Evolutionary conservation across 2,888 invertebrate genomes (phyloP).

Genomic region (Embidobia sp.): DNA sequence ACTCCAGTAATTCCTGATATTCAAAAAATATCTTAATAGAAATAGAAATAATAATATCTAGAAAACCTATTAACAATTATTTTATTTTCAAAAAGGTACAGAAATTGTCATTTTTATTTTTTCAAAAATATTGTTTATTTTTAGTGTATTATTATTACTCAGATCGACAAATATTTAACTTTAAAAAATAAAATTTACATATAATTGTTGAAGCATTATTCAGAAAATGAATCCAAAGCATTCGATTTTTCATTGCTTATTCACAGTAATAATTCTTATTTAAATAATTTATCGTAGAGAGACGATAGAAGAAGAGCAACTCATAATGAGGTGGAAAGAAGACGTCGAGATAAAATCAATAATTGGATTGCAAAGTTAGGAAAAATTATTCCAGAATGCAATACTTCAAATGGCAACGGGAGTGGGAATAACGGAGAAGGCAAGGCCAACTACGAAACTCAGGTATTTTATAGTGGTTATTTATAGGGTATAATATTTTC

Average conservation of each 20-base stretch:
- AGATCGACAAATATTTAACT: too few relatives aligned
- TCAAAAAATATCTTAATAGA: neutral
- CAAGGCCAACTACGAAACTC: conserved; percentile 80
- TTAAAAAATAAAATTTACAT: too few relatives aligned
- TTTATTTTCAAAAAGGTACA: too few relatives aligned
- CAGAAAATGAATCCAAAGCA: too few relatives aligned
- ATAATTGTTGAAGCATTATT: too few relatives aligned
- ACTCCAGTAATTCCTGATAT: neutral
- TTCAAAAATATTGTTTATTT: too few relatives aligned
- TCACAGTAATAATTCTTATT: conserved; percentile 13
- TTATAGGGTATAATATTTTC: too few relatives aligned
- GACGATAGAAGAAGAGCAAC: conserved; percentile 95
- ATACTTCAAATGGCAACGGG: conserved; percentile 73
- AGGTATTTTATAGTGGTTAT: conserved; percentile 52
- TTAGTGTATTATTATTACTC: too few relatives aligned
- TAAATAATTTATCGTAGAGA: conserved; percentile 83
- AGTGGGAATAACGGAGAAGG: conserved; percentile 76
- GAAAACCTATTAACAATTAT: too few relatives aligned
- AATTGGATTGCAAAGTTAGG: conserved; percentile 97
- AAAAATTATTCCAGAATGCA: conserved; percentile 92
- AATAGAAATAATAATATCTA: too few relatives aligned
- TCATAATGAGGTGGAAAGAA: conserved; percentile 97
- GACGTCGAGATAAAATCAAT: conserved; percentile 97
- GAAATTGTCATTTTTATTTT: too few relatives aligned
- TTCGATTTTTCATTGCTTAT: too few relatives aligned